phyloP scores from a whole-genome alignment of 2,797 vertebrate genomes.

The Ptychobarbus kaznakovi region DNA sequence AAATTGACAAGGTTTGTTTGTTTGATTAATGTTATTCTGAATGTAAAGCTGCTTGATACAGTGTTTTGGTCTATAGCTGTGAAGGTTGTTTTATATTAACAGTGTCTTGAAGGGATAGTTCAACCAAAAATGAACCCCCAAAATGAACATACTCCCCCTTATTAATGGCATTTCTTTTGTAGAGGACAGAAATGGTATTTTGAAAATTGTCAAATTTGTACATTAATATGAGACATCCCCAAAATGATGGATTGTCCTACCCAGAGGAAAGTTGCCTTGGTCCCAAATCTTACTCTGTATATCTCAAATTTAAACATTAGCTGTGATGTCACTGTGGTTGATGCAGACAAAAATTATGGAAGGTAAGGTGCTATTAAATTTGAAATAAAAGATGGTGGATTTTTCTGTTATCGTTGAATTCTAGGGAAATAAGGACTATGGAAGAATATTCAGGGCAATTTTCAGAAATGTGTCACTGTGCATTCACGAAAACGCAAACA shows the following conservation, averaged over 20 bases:
- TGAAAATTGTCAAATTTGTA: background rate
- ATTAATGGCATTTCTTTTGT: background rate
- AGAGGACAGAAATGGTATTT: background rate
- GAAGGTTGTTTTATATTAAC: background rate
- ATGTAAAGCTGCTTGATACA: background rate
- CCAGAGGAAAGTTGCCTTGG: background rate
- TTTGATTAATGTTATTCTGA: background rate
- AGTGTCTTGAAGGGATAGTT: background rate
- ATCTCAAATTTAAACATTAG: background rate
- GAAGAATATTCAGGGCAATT: background rate
- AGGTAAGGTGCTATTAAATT: background rate
- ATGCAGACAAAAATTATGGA: background rate
- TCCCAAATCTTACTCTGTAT: background rate
- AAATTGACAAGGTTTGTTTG: slow-evolving; percentile 96
- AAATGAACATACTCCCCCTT: background rate
- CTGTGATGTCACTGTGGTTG: background rate
- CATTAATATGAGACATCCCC: background rate
- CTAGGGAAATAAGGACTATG: background rate
- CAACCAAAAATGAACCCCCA: background rate
- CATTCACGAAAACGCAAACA: background rate
- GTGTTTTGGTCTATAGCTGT: background rate
- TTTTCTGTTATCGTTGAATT: background rate
- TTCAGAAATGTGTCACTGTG: background rate
- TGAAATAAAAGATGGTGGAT: background rate
- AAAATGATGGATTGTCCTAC: background rate